These are phyloP conservation scores for Campodea augens DNA, from an alignment of 1,140 invertebrate genomes.

Conservation along the genomic window DNA sequence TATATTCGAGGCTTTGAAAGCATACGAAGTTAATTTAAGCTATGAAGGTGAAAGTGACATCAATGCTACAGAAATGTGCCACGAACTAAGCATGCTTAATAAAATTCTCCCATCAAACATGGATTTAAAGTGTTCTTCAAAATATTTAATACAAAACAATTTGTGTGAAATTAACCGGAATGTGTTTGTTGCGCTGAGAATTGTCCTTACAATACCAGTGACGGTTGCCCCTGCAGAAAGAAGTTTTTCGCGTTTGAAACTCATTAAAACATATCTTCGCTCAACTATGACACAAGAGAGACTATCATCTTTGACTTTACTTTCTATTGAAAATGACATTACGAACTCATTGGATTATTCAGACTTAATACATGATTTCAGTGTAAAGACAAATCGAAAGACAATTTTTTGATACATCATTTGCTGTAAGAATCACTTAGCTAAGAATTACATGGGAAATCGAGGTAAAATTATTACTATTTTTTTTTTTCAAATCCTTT, in stretches of 20 bases:
- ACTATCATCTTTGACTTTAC: background rate
- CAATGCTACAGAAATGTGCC: background rate
- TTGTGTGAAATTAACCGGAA: background rate
- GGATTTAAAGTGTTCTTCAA: background rate
- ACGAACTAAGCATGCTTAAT: background rate
- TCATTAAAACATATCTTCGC: background rate
- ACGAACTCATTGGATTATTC: background rate
- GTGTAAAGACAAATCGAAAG: too few species aligned
- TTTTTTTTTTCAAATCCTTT: too few species aligned
- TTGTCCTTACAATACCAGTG: background rate
- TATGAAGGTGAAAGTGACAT: background rate
- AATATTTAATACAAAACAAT: background rate
- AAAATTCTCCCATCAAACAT: background rate
- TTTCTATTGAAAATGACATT: background rate
- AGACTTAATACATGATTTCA: too few species aligned
- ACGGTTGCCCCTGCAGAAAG: background rate
- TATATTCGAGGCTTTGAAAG: background rate
- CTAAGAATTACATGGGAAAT: too few species aligned
- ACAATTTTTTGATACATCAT: too few species aligned
- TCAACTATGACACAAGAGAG: background rate
- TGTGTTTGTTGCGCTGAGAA: background rate
- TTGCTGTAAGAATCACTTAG: too few species aligned
- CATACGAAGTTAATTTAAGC: background rate
- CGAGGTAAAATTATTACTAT: too few species aligned
- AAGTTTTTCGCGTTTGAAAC: background rate